Conservation (phyloP, 2,113 vertebrate genomes). For the Tetrax tetrax region DNA sequence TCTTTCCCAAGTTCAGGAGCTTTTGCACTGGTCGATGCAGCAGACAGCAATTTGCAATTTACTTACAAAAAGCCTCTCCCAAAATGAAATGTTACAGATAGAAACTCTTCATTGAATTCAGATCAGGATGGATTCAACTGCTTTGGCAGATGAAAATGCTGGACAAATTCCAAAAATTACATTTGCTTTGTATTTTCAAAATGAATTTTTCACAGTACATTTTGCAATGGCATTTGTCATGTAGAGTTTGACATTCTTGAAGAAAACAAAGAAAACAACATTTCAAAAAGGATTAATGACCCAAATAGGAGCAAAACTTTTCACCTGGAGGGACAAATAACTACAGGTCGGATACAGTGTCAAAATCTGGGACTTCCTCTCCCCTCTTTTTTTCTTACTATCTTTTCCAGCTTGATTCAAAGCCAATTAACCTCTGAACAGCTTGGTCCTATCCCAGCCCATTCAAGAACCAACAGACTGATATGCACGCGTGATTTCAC, state of each 20-base stretch:
- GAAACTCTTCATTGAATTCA: not conserved
- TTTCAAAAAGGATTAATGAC: not conserved
- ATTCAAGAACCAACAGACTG: not conserved
- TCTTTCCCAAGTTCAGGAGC: not conserved
- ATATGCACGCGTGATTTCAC: not conserved
- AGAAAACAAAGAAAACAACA: not conserved
- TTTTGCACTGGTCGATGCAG: not conserved
- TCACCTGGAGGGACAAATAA: not conserved
- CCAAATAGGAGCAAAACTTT: not conserved
- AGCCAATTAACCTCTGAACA: not conserved
- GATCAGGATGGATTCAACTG: not conserved
- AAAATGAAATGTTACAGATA: not conserved
- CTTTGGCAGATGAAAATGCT: not conserved
- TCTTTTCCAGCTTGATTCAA: not conserved
- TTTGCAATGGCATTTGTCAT: not conserved
- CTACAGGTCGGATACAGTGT: rapidly evolving
- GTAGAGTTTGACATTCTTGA: not conserved
- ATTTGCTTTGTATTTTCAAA: constrained; percentile 4
- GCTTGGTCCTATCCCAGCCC: not conserved
- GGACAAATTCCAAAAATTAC: not conserved
- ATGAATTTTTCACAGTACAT: not conserved
- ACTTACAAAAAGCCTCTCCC: not conserved
- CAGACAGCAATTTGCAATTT: not conserved
- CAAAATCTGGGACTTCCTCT: not conserved
- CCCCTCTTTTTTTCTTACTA: not conserved